Evolutionary conservation across 2,888 invertebrate genomes (phyloP), one percentile per base, ranked within the genome.

Genomic region (Idaea dimidiata): DNA sequence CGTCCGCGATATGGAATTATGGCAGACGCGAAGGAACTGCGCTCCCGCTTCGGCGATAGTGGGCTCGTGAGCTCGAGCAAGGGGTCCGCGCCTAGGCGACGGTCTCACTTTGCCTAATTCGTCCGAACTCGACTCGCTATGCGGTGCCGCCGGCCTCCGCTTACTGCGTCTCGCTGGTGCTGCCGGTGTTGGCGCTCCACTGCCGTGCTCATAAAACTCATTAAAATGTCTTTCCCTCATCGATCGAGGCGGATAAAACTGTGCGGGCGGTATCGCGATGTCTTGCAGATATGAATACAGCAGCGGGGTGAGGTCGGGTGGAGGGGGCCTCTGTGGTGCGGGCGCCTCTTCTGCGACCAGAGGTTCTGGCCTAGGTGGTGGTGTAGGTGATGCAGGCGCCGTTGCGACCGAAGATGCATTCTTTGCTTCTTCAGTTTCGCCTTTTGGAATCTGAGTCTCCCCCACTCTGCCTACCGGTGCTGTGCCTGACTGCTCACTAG

Each of bases 21-120:
- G 94, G 74, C 96, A 95, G 6, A 96, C 96, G 32, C 95, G 91
- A 6, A 95, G 79, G 69, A 97, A 94, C 77, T 96, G 96, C 0
- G 94, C 94, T 14, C 96, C 94, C 31, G 96, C 94, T 75, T 96
- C 95, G 0, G 93, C 88, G 67, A 97, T 94, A 2, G 95, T 93
- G 0, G 95, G 95, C 73, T 96, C 95, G 14, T 94, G 93, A 0
- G 88, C 75, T 73, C 91, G 89, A 18, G 81, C 76, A 6, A 87
- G 83, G 0, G 87, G 76, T 16, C 90, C 77, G 70, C 91, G 82
- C 65, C 93, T 75, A 6, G 89, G 81, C 0, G 89, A 87, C 0
- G 88, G 87, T 16, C 90, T 86, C n/a, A 91, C 86, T 55, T 88
- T 86, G 10, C 86, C 88, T 18, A n/a, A n/a, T n/a, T 94, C 93